Base-by-base conservation (phyloP, 92 coral and sea anemone species). In the Phenganax stokvisi region DNA sequence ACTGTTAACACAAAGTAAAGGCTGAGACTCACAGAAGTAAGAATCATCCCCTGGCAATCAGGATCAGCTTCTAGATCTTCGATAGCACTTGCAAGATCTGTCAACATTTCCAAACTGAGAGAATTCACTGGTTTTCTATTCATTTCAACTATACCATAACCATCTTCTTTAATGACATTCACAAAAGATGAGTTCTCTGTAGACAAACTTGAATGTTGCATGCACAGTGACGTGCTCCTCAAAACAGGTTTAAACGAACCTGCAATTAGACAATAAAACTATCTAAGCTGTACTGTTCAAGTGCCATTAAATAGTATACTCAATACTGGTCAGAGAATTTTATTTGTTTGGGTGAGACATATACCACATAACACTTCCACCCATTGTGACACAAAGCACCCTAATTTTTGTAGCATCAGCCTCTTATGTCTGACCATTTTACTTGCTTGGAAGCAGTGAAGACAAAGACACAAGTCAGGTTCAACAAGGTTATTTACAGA, bases 101-200 rank as follows among this genome's bases (percentile, higher is more conserved):
- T 85, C 9, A 96, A 82, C 76, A 92, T 88, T 30, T 96, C 99
- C 66, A 87, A 80, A 59, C 90, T 85, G 59, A 96, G 91, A 72
- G 97, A 90, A 85, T 96, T 96, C 81, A 96, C 99, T 20, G 99
- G 99, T 60, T 88, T 82, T 55, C 97, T 87, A 65, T 82, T 86
- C 84, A 96, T 86, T 82, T 79, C 81, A 55, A 96, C 76, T 54
- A 90, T 63, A 54, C 97, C 84, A 17, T 88, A 79, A n/a, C 84
- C 81, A 52, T 83, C 83, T 64, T 92, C 75, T 63, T 82, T 86
- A 20, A 90, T 68, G 10, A 92, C 86, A 61, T 84, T 82, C 3
- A 96, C 91, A 84, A 87, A 80, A 1, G 99, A 70, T 7, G 90
- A 65, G 12, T 74, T 67, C 17, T 57, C 80, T 12, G 80, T 13